Percentiles rank a stretch among this genome's conserved stretches.
Evolutionary conservation across 2,113 vertebrate species (phyloP).

Genomic region (Oryzias celebensis): DNA sequence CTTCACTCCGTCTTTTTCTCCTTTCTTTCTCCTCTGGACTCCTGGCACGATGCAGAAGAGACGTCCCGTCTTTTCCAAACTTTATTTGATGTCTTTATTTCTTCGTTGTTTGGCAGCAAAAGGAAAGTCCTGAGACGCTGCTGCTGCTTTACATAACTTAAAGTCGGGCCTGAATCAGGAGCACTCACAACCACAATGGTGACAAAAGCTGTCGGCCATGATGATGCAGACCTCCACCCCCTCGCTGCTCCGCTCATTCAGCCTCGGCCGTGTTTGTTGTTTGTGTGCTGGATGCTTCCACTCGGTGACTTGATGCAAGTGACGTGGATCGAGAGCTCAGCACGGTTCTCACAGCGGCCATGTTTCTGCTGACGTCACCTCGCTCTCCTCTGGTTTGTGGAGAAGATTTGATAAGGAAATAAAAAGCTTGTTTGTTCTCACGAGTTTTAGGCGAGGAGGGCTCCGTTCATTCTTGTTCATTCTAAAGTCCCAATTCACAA

Average conservation of each 20-base stretch:
- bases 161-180: slow-evolving; percentile 58
- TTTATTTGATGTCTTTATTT: slow-evolving; percentile 71
- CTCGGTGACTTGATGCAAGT: slow-evolving; percentile 29
- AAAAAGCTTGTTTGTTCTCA: too few relatives aligned
- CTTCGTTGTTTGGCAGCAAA: slow-evolving; percentile 59
- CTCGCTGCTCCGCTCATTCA: slow-evolving; percentile 41
- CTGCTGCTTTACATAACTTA: slow-evolving; percentile 73
- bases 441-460: too few relatives aligned
- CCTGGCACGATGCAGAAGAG: slow-evolving; percentile 35
- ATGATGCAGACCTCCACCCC: slow-evolving; percentile 17
- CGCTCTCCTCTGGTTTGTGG: too few relatives aligned
- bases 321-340: slow-evolving; percentile 33
- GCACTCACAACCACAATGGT: slow-evolving; percentile 45
- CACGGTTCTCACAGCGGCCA: slow-evolving; percentile 21
- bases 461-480: too few relatives aligned
- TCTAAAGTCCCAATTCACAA: too few relatives aligned
- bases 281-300: slow-evolving; percentile 2
- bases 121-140: slow-evolving; percentile 42
- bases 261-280: slow-evolving; percentile 39
- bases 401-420: too few relatives aligned
- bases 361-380: slow-evolving; percentile 12
- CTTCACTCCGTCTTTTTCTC: slow-evolving; percentile 29
- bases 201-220: slow-evolving; percentile 42
- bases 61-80: slow-evolving; percentile 37
- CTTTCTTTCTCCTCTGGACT: slow-evolving; percentile 19